Percentiles rank a stretch among this genome's conserved stretches.
Conservation (phyloP, 2,113 vertebrate species). For the Hystrix brachyura region DNA sequence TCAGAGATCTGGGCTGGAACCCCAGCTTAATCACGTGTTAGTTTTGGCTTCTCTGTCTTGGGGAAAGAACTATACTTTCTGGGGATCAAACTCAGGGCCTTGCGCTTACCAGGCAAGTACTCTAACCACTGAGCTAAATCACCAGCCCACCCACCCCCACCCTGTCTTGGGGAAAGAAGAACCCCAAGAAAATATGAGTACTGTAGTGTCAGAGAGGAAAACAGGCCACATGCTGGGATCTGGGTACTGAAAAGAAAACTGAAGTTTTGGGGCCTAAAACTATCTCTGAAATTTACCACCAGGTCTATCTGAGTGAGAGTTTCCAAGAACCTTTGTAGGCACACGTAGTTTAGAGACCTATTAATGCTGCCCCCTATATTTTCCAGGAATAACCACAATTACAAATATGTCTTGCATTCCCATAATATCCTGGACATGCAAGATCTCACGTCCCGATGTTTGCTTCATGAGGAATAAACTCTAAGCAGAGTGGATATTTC, state of each 20-base stretch:
- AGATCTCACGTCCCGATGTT: neutral
- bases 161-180: neutral
- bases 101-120: too few species aligned
- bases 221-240: neutral
- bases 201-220: neutral
- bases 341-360: neutral
- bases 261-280: neutral
- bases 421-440: neutral
- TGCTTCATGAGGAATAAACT: neutral
- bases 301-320: neutral
- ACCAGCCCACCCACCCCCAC: neutral
- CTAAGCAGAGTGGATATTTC: neutral
- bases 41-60: neutral
- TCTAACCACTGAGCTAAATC: too few species aligned
- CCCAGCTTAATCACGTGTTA: neutral
- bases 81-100: too few species aligned
- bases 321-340: neutral
- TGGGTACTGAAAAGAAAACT: conserved; percentile 18
- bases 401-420: neutral
- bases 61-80: neutral
- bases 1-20: neutral
- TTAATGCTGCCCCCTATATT: neutral
- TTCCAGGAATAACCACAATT: neutral
- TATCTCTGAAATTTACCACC: neutral
- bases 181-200: neutral